Evolutionary conservation across 1,140 invertebrate species (phyloP), one percentile per base, ranked within the genome.

Genomic region (Microplitis mediator): DNA sequence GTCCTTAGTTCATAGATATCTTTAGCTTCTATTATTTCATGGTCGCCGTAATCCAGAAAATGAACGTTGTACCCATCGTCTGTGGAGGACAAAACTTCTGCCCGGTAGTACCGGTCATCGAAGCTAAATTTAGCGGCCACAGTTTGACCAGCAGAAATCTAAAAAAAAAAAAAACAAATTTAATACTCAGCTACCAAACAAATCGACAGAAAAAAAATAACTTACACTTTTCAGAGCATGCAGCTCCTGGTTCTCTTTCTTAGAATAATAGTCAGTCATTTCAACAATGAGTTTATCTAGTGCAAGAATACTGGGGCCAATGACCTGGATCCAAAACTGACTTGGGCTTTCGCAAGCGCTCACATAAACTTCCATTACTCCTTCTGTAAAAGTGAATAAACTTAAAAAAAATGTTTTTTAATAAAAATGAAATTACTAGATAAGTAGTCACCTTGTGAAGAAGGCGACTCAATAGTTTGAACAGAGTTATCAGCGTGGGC

Each of bases 261-360:
- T 87, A 50, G 83, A 82, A 79, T 95, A 96, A 81, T 93, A 95
- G 5, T 90, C 89, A 2, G 93, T 94, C 94, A 96, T 95, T 69
- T 92, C 88, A 8, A 91, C 88, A 13, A 93, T 91, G 60, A 96
- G 87, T 58, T 90, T 87, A 81, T 96, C 93, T 4, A 96, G 84
- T 77, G 93, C 90, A 4, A 89, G 87, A 4, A 91, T 90, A 78
- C 91, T 90, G 1, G 91, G 88, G 0, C 92, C 91, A 39, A 93
- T 88, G 56, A 95, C 89, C 86, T 97, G 95, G 14, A 96, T 87
- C 94, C 95, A 97, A 84, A 97, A 96, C 32, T 91, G 89, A 1
- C 89, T 90, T 11, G 94, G 94, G n/a, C 90, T 91, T 16, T 92
- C 91, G 66, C 95, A 90, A 0, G 94, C 93, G 1, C 93, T 94